phyloP scores from a whole-genome alignment of 2,113 vertebrate species.

The Anguilla japonica region DNA sequence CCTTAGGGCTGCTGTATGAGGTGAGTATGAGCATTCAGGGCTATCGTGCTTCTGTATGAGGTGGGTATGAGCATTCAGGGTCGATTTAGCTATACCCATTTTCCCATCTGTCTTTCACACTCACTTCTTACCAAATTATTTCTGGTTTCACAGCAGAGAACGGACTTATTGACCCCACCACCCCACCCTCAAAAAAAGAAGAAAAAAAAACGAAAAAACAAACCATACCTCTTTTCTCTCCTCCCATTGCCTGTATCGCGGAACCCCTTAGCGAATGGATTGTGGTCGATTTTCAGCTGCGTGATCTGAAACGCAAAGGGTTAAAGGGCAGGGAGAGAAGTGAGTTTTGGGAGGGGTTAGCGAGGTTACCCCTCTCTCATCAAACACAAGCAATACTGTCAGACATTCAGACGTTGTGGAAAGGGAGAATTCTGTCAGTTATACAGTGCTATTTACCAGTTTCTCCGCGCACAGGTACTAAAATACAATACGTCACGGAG shows the following conservation, averaged over 20 bases:
- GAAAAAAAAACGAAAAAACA: background rate
- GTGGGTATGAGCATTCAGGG: no score
- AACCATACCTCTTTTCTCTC: conserved; percentile 92
- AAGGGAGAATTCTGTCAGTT: background rate
- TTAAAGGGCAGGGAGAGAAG: conserved; percentile 14
- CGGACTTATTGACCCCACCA: background rate
- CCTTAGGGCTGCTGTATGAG: no score
- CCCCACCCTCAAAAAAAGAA: no score
- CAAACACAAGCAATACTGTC: background rate
- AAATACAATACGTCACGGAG: background rate
- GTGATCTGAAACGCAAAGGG: conserved; percentile 80
- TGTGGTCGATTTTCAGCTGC: conserved; percentile 98
- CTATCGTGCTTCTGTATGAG: no score
- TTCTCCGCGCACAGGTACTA: background rate
- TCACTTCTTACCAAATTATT: background rate
- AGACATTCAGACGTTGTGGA: background rate
- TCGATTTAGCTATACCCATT: background rate
- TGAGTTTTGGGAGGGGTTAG: background rate
- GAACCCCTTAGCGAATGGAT: conserved; percentile 98
- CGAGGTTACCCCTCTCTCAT: background rate
- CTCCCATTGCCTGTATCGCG: conserved; percentile 97
- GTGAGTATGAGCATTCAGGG: no score
- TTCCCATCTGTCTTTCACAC: background rate
- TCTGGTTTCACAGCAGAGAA: background rate
- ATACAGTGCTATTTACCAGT: background rate